phyloP scores from a whole-genome alignment of 2,888 invertebrate genomes.

The Agrotis puta region DNA sequence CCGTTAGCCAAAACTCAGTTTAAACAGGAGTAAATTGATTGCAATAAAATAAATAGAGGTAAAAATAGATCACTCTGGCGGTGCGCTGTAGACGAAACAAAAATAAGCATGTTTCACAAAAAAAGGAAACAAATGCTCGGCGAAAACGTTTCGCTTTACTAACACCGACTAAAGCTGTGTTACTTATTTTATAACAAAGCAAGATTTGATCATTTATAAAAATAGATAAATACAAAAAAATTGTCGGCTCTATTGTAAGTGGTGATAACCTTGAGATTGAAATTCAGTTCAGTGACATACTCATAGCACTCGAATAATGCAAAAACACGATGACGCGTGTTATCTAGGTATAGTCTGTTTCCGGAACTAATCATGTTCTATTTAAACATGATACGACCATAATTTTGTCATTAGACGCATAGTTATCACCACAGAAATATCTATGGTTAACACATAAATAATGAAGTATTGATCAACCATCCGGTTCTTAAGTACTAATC shows the following conservation, averaged over 20 bases:
- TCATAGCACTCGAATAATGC: conserved; percentile 19
- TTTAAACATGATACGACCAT: conserved; percentile 11
- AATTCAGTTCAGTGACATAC: conserved; percentile 38
- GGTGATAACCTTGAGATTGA: conserved; percentile 38
- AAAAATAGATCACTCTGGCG: conserved; percentile 45
- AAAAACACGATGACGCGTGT: conserved; percentile 45
- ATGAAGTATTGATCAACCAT: not conserved
- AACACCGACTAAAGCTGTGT: conserved; percentile 2
- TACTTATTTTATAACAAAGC: conserved; percentile 18
- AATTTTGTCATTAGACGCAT: conserved; percentile 20
- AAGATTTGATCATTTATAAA: conserved; percentile 9
- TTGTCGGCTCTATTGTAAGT: conserved; percentile 9
- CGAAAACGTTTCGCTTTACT: conserved; percentile 14
- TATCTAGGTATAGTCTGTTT: not conserved
- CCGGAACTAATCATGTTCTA: conserved; percentile 22
- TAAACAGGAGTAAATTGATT: conserved; percentile 5
- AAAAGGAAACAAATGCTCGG: conserved; percentile 30
- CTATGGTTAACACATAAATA: not conserved
- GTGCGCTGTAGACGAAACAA: conserved; percentile 28
- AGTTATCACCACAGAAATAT: not conserved
- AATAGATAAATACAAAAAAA: conserved; percentile 22
- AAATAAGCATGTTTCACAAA: conserved; percentile 28
- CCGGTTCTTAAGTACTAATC: not conserved
- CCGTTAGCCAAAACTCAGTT: conserved; percentile 2
- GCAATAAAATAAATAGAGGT: conserved; percentile 14